phyloP scores from a whole-genome alignment of 2,888 invertebrate species.

The Autographa gamma region DNA sequence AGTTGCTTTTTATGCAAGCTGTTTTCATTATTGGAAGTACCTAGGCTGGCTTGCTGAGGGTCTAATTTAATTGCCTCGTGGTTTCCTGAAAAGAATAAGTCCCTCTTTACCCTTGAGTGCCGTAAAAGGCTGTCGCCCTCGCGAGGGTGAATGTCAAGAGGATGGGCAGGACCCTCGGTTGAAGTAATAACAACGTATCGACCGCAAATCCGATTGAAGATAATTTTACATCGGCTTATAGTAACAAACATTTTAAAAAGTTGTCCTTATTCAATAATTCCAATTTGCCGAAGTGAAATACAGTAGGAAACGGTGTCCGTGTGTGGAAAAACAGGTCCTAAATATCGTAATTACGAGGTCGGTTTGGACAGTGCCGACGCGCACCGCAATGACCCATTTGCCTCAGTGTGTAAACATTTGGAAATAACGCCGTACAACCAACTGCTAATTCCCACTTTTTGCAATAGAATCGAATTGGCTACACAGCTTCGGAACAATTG shows the following conservation, averaged over 20 bases:
- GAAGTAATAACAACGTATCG: not conserved
- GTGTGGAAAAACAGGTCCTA: not conserved
- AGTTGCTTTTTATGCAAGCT: conserved; percentile 9
- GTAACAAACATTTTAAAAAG: not conserved
- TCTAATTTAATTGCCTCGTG: conserved; percentile 7
- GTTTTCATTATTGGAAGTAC: conserved; percentile 4
- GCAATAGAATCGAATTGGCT: not conserved
- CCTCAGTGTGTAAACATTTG: conserved; percentile 30
- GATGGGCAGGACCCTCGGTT: not conserved
- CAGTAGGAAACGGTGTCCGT: not conserved
- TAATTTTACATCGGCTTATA: not conserved
- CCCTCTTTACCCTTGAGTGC: conserved; percentile 7
- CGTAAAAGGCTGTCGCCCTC: conserved; percentile 9
- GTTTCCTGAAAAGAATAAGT: conserved; percentile 5
- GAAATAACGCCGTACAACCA: conserved; percentile 15
- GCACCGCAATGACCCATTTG: conserved; percentile 37
- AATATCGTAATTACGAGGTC: conserved; percentile 15
- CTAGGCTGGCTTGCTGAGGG: not conserved
- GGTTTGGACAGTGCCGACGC: conserved; percentile 13
- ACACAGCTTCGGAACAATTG: conserved; percentile 7
- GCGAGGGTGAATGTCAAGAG: conserved; percentile 7
- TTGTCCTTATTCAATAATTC: not conserved
- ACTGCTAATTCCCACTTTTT: not conserved
- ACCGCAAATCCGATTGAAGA: not conserved
- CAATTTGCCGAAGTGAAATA: not conserved